Conservation (phyloP, 1,140 invertebrate genomes). For the Branchinecta lynchi region DNA sequence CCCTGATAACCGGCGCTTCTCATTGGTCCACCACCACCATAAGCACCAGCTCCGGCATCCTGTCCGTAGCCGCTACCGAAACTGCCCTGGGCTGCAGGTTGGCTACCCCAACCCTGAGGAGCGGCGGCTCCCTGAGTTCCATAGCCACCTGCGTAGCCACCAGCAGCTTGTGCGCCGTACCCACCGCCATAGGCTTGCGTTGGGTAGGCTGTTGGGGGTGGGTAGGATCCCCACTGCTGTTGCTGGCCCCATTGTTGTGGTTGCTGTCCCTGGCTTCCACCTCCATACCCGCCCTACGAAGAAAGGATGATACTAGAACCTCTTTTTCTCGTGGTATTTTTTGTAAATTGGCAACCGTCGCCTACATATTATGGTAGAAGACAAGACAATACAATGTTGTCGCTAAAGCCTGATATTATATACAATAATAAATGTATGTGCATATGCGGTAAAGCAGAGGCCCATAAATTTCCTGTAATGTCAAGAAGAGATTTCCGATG, state of each 20-base stretch:
- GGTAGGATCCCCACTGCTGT: slow-evolving; percentile 6
- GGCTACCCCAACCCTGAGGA: not conserved
- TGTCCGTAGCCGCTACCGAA: not conserved
- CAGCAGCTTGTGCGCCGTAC: not conserved
- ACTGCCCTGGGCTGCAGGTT: not conserved
- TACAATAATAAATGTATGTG: too few relatives aligned
- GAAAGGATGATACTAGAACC: too few relatives aligned
- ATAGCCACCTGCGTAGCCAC: not conserved
- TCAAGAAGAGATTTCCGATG: too few relatives aligned
- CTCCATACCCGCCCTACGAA: too few relatives aligned
- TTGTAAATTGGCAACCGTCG: too few relatives aligned
- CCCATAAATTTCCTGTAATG: too few relatives aligned
- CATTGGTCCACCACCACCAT: not conserved
- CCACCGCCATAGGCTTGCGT: not conserved
- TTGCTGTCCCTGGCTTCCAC: too few relatives aligned
- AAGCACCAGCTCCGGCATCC: not conserved
- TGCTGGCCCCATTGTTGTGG: not conserved
- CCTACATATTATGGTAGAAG: too few relatives aligned
- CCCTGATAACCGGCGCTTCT: not conserved
- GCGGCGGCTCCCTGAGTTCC: not conserved
- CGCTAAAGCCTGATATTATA: too few relatives aligned
- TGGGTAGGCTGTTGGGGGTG: not conserved
- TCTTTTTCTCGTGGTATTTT: too few relatives aligned
- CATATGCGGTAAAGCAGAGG: too few relatives aligned
- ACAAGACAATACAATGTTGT: too few relatives aligned